A percentile compares a stretch with the other conserved stretches of the same genome.
These are phyloP conservation scores for Lycocorax pyrrhopterus DNA, from an alignment of 2,113 vertebrate genomes.

Conservation along the genomic window DNA sequence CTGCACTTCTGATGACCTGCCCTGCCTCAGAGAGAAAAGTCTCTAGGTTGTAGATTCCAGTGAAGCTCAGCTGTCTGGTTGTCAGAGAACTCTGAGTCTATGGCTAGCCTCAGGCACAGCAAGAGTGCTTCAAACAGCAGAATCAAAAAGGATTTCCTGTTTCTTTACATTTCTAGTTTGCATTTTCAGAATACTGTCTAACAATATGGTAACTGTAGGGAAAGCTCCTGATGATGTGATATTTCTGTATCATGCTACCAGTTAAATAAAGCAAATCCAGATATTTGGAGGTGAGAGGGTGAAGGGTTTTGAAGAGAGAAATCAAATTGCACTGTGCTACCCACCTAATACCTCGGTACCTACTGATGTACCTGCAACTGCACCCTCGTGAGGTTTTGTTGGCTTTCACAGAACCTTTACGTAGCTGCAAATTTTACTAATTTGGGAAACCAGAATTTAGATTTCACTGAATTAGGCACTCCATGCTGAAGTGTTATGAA, in stretches of 20 bases:
- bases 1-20: not conserved
- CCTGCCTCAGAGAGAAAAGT: not conserved
- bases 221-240: not conserved
- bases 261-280: not conserved
- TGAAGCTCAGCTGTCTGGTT: not conserved
- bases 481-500: not conserved
- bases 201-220: not conserved
- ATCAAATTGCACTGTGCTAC: not conserved
- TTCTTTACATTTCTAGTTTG: not conserved
- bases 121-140: not conserved
- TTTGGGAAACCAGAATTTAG: not conserved
- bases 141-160: not conserved
- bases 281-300: not conserved
- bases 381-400: rapidly evolving
- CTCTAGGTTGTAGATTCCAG: not conserved
- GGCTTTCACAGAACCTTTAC: not conserved
- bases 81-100: not conserved
- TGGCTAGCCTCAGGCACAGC: not conserved
- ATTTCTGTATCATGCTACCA: not conserved
- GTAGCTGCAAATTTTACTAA: not conserved
- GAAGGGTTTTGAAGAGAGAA: not conserved
- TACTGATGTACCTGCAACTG: not conserved
- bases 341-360: not conserved
- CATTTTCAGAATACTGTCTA: not conserved
- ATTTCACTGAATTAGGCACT: not conserved